Evolutionary conservation across 2,888 invertebrate species (phyloP).

Genomic region (Cerastoderma edule): DNA sequence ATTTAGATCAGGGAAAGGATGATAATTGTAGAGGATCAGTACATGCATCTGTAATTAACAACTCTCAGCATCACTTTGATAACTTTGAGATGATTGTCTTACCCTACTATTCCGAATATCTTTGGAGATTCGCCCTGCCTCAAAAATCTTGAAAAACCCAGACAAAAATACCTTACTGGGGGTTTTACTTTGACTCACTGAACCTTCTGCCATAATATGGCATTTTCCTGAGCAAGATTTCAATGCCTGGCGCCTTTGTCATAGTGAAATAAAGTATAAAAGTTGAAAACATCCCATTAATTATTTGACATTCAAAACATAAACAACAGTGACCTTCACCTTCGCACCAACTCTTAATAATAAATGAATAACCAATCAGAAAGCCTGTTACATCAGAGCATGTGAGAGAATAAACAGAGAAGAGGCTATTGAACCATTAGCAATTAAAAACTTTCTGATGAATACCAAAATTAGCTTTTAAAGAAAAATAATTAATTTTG

Average conservation of each 20-base stretch:
- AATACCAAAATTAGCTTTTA: too few species aligned
- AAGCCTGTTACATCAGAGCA: slow-evolving; percentile 23
- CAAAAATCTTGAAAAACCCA: slow-evolving; percentile 17
- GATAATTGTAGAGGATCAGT: too few species aligned
- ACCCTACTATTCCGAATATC: slow-evolving; percentile 18
- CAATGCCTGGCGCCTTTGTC: neutral
- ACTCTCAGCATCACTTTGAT: too few species aligned
- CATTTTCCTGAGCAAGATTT: slow-evolving; percentile 6
- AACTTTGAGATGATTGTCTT: too few species aligned
- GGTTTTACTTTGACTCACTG: slow-evolving; percentile 17
- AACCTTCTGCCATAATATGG: slow-evolving; percentile 15
- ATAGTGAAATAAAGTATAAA: slow-evolving; percentile 16
- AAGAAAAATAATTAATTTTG: too few species aligned
- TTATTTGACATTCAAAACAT: slow-evolving; percentile 58
- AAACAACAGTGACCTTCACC: slow-evolving; percentile 60
- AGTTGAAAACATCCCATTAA: slow-evolving; percentile 19
- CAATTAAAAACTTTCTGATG: too few species aligned
- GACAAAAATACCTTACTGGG: slow-evolving; percentile 12
- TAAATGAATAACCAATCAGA: slow-evolving; percentile 41
- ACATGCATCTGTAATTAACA: too few species aligned
- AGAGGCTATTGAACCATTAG: slow-evolving; percentile 4
- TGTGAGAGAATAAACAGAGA: slow-evolving; percentile 25
- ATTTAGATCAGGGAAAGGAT: too few species aligned
- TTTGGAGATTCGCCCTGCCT: slow-evolving; percentile 21
- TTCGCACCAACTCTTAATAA: slow-evolving; percentile 49